phyloP scores from a whole-genome alignment of 2,797 vertebrate genomes.

The Mus caroli region DNA sequence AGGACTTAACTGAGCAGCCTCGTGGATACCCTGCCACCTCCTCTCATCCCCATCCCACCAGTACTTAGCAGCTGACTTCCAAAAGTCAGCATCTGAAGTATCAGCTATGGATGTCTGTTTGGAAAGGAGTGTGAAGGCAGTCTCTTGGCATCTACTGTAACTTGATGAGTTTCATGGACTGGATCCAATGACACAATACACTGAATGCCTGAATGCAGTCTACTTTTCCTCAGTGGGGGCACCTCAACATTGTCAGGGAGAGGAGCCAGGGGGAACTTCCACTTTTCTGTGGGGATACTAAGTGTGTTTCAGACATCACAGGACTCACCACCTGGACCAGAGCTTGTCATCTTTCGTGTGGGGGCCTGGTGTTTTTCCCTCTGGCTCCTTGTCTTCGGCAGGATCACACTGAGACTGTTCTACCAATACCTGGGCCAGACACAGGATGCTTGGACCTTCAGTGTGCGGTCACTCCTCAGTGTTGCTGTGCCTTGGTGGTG shows the following conservation, averaged over 20 bases:
- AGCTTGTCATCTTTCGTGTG: background rate
- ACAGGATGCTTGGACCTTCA: background rate
- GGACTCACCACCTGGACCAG: background rate
- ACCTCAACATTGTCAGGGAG: background rate
- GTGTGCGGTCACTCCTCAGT: background rate
- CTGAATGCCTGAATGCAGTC: fast-evolving
- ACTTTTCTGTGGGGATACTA: background rate
- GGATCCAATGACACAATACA: fast-evolving
- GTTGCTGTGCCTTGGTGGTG: background rate
- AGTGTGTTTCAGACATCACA: no score
- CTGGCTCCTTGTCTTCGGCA: background rate
- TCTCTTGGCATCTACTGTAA: background rate
- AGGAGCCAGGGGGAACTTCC: background rate
- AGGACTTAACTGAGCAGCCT: background rate
- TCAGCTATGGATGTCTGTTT: background rate
- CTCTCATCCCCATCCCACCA: fast-evolving
- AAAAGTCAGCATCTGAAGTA: background rate
- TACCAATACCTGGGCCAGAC: background rate
- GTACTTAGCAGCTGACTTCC: background rate
- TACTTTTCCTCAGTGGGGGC: background rate
- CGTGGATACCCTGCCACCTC: fast-evolving
- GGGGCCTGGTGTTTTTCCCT: background rate
- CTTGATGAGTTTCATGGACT: background rate
- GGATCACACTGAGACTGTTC: no score
- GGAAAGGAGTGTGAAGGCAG: background rate